phyloP scores from a whole-genome alignment of 1,140 invertebrate genomes.

The Drosophila lowei region DNA sequence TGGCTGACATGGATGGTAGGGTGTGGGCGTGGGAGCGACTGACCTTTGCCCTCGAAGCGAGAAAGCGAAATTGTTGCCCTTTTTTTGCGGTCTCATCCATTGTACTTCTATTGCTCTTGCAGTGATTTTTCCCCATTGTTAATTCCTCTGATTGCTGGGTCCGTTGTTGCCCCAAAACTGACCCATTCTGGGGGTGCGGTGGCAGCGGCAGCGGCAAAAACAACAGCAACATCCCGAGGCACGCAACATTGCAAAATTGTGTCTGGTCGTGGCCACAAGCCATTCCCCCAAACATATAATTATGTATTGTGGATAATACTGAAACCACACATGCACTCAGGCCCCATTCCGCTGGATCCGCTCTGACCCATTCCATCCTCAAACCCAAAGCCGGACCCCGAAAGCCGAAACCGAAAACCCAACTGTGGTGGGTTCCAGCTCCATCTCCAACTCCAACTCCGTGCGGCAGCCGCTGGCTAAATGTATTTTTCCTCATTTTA shows the following conservation, averaged over 20 bases:
- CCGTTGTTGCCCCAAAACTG: constrained; percentile 15
- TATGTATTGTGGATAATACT: constrained; percentile 57
- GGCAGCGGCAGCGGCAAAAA: not conserved
- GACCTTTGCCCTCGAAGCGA: constrained; percentile 62
- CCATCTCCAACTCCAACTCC: too few relatives aligned
- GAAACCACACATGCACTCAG: constrained; percentile 35
- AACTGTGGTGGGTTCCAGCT: too few relatives aligned
- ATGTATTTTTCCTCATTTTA: constrained; percentile 69
- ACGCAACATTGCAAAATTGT: constrained; percentile 46
- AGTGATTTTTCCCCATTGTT: constrained; percentile 73
- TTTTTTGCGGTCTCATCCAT: constrained; percentile 48
- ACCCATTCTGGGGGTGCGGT: too few relatives aligned
- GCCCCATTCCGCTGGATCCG: too few relatives aligned
- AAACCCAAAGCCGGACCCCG: constrained; percentile 11
- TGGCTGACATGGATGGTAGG: not conserved
- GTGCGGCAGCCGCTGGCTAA: constrained; percentile 25
- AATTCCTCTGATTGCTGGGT: constrained; percentile 62
- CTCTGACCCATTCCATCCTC: not conserved
- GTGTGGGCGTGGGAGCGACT: constrained; percentile 6
- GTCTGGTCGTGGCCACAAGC: constrained; percentile 51
- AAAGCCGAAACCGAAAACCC: not conserved
- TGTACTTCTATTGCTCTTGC: constrained; percentile 65
- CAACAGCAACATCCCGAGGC: constrained; percentile 17
- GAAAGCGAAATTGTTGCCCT: constrained; percentile 77
- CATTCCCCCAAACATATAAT: constrained; percentile 55